A percentile compares a stretch with the other conserved stretches of the same genome.
These are phyloP conservation scores for Solenodon paradoxus DNA, from an alignment of 2,113 vertebrate species.

Conservation along the genomic window DNA sequence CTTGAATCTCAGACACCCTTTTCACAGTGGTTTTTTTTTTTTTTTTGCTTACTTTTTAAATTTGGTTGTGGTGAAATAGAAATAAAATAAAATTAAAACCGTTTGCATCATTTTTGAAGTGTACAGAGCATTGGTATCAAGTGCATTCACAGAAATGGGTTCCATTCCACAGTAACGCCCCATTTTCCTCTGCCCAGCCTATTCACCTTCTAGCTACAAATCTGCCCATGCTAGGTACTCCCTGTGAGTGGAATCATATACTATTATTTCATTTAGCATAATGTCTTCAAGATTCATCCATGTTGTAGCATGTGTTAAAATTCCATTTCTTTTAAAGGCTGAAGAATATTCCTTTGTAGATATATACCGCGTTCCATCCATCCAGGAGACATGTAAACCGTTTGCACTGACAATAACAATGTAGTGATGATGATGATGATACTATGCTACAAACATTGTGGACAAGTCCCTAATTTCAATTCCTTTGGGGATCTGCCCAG, in stretches of 20 bases:
- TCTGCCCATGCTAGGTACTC: neutral
- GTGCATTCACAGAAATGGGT: neutral
- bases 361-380: neutral
- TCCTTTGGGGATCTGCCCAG: neutral
- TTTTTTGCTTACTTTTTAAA: neutral
- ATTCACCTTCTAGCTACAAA: neutral
- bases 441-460: neutral
- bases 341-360: neutral
- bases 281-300: neutral
- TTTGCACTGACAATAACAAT: neutral
- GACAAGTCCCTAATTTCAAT: neutral
- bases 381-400: neutral
- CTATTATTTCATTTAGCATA: neutral
- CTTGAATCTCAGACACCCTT: neutral
- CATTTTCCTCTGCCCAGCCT: too few relatives aligned
- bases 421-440: too few relatives aligned
- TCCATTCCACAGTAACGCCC: neutral
- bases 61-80: neutral
- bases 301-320: neutral
- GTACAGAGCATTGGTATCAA: neutral
- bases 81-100: too few relatives aligned
- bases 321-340: neutral
- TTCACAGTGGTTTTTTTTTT: neutral
- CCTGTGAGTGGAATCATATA: too few relatives aligned
- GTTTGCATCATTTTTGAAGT: neutral